These are phyloP conservation scores for Galemys pyrenaicus DNA, from an alignment of 2,113 vertebrate species.

Conservation along the genomic window DNA sequence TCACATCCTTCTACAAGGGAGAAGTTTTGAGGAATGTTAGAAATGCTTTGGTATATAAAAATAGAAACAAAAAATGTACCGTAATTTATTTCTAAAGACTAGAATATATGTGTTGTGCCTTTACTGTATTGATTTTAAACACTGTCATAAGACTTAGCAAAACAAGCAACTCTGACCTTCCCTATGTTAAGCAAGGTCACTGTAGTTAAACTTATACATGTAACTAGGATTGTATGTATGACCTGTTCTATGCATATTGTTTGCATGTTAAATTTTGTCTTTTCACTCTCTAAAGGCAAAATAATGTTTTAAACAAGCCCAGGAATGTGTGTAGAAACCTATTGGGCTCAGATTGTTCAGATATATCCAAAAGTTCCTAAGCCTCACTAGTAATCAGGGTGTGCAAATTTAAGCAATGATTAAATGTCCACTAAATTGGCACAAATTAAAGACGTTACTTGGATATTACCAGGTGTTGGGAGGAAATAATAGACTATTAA, in stretches of 20 bases:
- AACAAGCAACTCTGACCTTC: not conserved
- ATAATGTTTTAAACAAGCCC: slow-evolving; percentile 27
- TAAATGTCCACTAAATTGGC: slow-evolving; percentile 23
- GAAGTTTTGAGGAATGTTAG: not conserved
- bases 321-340: slow-evolving; percentile 1
- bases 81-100: not conserved
- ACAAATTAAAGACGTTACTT: slow-evolving; percentile 41
- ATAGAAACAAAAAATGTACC: not conserved
- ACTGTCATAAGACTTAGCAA: not conserved
- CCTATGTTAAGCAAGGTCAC: not conserved
- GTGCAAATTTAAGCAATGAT: slow-evolving; percentile 13
- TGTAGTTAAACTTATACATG: not conserved
- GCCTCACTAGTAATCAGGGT: not conserved
- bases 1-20: not conserved
- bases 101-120: not conserved
- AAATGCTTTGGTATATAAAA: slow-evolving; percentile 33
- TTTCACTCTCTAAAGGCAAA: slow-evolving; percentile 31
- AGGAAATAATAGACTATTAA: not conserved
- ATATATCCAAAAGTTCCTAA: slow-evolving; percentile 32
- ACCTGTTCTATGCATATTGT: not conserved
- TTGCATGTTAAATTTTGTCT: slow-evolving; percentile 44
- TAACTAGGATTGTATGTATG: not conserved
- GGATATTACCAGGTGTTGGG: not conserved
- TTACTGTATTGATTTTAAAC: not conserved
- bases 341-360: not conserved